Base-by-base conservation (phyloP, 2,888 invertebrate genomes). In the Polydrusus pterygomalis region DNA sequence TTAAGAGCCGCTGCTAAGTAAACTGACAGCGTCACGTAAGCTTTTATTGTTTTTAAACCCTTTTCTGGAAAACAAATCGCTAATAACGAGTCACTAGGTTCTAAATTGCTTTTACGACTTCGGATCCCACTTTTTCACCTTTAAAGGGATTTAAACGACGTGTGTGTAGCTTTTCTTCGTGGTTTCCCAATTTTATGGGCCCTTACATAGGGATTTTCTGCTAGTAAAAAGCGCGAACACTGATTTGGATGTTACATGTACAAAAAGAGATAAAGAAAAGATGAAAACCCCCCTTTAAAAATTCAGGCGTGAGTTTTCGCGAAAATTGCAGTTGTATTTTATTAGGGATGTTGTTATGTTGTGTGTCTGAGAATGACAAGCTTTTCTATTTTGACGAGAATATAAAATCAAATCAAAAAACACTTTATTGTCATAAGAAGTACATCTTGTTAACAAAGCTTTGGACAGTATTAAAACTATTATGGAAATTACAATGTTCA, bases 11-110 rank as follows among this genome's bases (percentile, higher is more conserved):
- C n/a, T n/a, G n/a, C n/a, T n/a, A n/a, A n/a, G n/a, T n/a, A n/a
- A n/a, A n/a, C n/a, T n/a, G n/a, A n/a, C n/a, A n/a, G n/a, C n/a
- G 5, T 25, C 5, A 5, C 25, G 25, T 25, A 25, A 51, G 8
- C 34, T 34, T 34, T 7, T 7, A 10, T 18, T 51, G 20, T 20
- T 17, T 17, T 20, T 51, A 13, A 43, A 43, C 6, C n/a, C 13
- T 20, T 51, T 51, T 51, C 62, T 62, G 51, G 38, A 49, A 20
- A 63, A 51, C 34, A 11, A 60, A 40, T 30, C 70, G 34, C 45
- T 70, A 70, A 47, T 70, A 70, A 60, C 70, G 25, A 60, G 70
- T 47, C 60, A 70, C n/a, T 70, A 60, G 47, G 70, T 70, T 58
- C 45, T 34, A 13, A 25, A 60, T 43, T 34, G 17, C 47, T 58